Evolutionary conservation across 2,113 vertebrate species (phyloP), one percentile per base, ranked within the genome.

Genomic region (Danio rerio): DNA sequence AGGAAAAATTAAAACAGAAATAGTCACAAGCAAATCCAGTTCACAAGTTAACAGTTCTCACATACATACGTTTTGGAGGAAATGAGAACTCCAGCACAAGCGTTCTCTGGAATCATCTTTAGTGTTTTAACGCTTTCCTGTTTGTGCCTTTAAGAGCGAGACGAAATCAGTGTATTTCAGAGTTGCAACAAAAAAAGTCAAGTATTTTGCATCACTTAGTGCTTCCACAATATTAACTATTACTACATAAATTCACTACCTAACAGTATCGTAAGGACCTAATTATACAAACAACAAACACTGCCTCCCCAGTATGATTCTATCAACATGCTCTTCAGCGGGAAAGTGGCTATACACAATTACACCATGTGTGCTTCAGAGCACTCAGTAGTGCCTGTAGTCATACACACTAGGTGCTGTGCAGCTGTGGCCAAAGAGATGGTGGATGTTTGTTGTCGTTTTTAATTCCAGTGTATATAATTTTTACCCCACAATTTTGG

Each of bases 21-120:
- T 43, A 71, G 9, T 69, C 47, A 86, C 85, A 85, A 81, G 40
- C 65, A 86, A 87, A 79, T 87, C 73, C 85, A 85, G 72, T 83
- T 87, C 40, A 88, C 68, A 84, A 84, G 84, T 87, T 87, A 83
- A 87, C 84, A 80, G 66, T 78, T 81, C 80, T 82, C 85, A 84
- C 62, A 31, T 52, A 52, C 49, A 52, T 65, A 76, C n/a, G 31
- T 68, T 80, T 73, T 74, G 59, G 55, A 80, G 76, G 83, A 31
- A 82, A 76, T 31, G 50, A 66, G n/a, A 68, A 72, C 20, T 49
- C 21, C 74, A 66, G 47, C 65, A 85, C 81, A 55, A 74, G 50
- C 61, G 53, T 78, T 47, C 59, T 78, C 75, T 1, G 61, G 42
- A 77, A 65, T 80, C 20, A 61, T 58, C 52, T 52, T 78, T 84